These are phyloP conservation scores for Perdita meconis DNA, from an alignment of 2,888 invertebrate genomes.

Conservation along the genomic window DNA sequence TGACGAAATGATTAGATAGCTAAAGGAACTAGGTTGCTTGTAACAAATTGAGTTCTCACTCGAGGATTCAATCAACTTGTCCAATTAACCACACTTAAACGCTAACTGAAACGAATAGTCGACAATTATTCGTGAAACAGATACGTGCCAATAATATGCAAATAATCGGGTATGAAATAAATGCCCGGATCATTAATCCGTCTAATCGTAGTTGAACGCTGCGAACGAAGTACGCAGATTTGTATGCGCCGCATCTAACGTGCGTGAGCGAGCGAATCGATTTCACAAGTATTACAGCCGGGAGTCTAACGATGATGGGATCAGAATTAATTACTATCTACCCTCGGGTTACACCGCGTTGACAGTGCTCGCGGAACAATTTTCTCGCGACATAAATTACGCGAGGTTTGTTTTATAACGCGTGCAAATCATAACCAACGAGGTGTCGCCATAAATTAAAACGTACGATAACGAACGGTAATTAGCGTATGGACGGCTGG, in stretches of 20 bases:
- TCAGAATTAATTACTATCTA: constrained; percentile 58
- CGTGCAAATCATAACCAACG: constrained; percentile 58
- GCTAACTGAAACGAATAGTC: constrained; percentile 42
- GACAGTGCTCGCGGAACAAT: constrained; percentile 42
- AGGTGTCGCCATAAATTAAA: constrained; percentile 58
- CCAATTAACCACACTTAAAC: constrained; percentile 12
- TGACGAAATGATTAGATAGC: no score
- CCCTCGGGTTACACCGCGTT: constrained; percentile 28
- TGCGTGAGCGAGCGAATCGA: background rate
- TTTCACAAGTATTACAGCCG: constrained; percentile 22
- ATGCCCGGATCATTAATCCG: constrained; percentile 55
- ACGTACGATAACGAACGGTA: constrained; percentile 38
- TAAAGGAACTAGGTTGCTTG: no score
- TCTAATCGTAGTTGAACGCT: constrained; percentile 25
- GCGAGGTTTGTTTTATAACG: constrained; percentile 51
- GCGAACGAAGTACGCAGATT: constrained; percentile 40
- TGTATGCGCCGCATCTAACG: constrained; percentile 27
- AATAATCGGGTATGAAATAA: constrained; percentile 49
- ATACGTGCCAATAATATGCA: constrained; percentile 57
- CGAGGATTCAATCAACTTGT: no score
- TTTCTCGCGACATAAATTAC: constrained; percentile 47
- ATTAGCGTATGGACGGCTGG: constrained; percentile 52
- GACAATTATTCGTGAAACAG: constrained; percentile 27
- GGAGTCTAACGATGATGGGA: constrained; percentile 53
- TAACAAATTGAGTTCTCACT: no score